Base-by-base conservation (phyloP, 2,888 invertebrate genomes). In the Torymus aiolomorphi region DNA sequence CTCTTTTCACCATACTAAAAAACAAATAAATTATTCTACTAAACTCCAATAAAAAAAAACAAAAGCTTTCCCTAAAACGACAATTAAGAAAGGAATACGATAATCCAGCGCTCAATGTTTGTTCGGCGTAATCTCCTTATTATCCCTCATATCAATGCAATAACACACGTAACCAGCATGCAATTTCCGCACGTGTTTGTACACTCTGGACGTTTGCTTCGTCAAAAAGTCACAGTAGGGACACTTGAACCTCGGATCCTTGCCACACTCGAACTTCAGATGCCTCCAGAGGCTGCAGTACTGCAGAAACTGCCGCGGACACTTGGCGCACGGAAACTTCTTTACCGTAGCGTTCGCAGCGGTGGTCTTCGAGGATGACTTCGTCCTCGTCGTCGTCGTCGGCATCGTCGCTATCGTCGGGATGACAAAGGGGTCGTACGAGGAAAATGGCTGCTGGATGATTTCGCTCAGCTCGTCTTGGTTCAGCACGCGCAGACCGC, bases 151-250 rank as follows among this genome's bases (percentile, higher is more conserved):
- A 49, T 76, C 72, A 2, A 76, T 57, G n/a, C 69, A 61, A 42
- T 77, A 77, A 12, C 71, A 71, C 11, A 54, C 54, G 4, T 31
- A 20, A 13, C 65, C 61, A 13, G 85, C 84, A 78, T 88, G 88
- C 84, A 85, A 85, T 49, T 86, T 82, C 74, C 87, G 86, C 51
- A 88, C 86, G 81, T 88, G 88, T 13, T 69, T 69, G 82, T 84
- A 73, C 80, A 84, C 72, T 80, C 84, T 74, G 12, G 70, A 57
- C 3, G 72, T 18, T 57, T 84, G 82, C n/a, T 85, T 85, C n/a
- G 83, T 83, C 70, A 78, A 82, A 14, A 51, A 62, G 14, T 54
- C 76, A 70, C 88, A 88, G 63, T 84, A 82, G 5, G 85, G 84
- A 73, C 88, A 88, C 65, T 83, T 81, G 59, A 87, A 87, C 63